Percentiles rank a stretch among this genome's conserved stretches.
phyloP scores from a whole-genome alignment of 2,888 invertebrate species.

The Mythimna albipuncta region DNA sequence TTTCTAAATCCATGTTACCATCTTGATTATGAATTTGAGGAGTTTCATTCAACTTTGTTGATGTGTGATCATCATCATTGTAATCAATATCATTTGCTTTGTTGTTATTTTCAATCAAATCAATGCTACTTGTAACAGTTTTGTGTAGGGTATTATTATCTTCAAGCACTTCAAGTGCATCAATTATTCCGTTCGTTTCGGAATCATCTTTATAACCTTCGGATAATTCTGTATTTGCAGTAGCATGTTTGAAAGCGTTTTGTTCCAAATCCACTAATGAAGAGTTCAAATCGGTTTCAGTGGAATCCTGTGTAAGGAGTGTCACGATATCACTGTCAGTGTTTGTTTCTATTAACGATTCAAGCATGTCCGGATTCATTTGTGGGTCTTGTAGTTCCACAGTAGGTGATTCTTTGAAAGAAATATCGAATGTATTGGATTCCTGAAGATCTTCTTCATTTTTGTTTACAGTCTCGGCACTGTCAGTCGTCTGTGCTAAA shows the following conservation, averaged over 20 bases:
- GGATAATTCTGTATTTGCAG: constrained; percentile 4
- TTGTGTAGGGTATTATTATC: background rate
- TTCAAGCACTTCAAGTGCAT: background rate
- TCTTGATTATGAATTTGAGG: constrained; percentile 47
- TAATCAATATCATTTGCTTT: constrained; percentile 16
- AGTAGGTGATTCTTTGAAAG: constrained; percentile 26
- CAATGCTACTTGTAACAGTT: constrained; percentile 16
- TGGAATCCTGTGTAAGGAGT: constrained; percentile 47
- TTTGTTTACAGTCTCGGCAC: constrained; percentile 13
- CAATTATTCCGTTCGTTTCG: background rate
- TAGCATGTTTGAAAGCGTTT: constrained; percentile 4
- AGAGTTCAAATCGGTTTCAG: constrained; percentile 4
- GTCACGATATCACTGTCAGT: constrained; percentile 46
- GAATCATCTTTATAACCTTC: constrained; percentile 14
- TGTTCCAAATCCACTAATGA: background rate
- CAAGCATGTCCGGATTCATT: constrained; percentile 32
- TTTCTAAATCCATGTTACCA: constrained; percentile 86
- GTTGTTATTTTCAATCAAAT: constrained; percentile 18
- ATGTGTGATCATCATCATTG: constrained; percentile 2
- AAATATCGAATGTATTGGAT: constrained; percentile 39
- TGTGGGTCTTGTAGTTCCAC: constrained; percentile 46
- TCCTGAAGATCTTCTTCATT: constrained; percentile 23
- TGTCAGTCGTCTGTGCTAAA: background rate
- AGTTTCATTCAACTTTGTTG: constrained; percentile 24
- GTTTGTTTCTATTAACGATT: constrained; percentile 20